Evolutionary conservation across 2,888 invertebrate species (phyloP).

Genomic region (Didymodactylos carnosus): DNA sequence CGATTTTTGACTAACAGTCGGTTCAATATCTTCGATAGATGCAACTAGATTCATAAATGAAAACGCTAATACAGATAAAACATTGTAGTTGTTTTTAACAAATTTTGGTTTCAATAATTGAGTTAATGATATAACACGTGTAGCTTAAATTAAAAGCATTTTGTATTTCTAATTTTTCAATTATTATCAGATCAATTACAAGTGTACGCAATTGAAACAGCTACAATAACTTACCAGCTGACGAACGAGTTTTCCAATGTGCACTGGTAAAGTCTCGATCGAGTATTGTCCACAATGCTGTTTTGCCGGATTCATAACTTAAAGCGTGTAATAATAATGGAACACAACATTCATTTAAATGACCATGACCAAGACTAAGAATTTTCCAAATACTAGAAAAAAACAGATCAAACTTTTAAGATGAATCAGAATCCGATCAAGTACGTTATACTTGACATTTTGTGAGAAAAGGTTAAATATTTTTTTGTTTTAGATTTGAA

Average conservation of each 20-base stretch:
- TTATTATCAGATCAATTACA: background rate
- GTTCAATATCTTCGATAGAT: slow-evolving; percentile 80
- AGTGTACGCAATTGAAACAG: background rate
- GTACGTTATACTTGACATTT: too few relatives aligned
- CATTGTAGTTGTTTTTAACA: slow-evolving; percentile 49
- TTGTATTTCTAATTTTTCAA: slow-evolving; percentile 70
- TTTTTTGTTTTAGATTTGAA: too few relatives aligned
- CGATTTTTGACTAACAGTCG: slow-evolving; percentile 78
- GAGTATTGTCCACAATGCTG: slow-evolving; percentile 83
- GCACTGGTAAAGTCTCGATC: slow-evolving; percentile 75
- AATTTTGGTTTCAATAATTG: slow-evolving; percentile 35
- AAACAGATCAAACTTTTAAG: too few relatives aligned
- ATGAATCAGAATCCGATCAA: background rate
- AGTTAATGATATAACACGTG: slow-evolving; percentile 38
- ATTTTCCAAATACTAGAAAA: slow-evolving; percentile 64
- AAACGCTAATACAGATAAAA: slow-evolving; percentile 80
- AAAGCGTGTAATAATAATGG: slow-evolving; percentile 82
- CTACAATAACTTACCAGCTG: slow-evolving; percentile 45
- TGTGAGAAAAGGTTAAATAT: too few relatives aligned
- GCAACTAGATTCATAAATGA: slow-evolving; percentile 88
- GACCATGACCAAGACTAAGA: slow-evolving; percentile 72
- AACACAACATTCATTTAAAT: slow-evolving; percentile 73
- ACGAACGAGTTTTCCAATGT: slow-evolving; percentile 71
- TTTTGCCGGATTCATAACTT: slow-evolving; percentile 73
- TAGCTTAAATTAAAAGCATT: slow-evolving; percentile 82